Evolutionary conservation across 2,888 invertebrate species (phyloP), one percentile per base, ranked within the genome.

Genomic region (Brachyopa scutellaris): DNA sequence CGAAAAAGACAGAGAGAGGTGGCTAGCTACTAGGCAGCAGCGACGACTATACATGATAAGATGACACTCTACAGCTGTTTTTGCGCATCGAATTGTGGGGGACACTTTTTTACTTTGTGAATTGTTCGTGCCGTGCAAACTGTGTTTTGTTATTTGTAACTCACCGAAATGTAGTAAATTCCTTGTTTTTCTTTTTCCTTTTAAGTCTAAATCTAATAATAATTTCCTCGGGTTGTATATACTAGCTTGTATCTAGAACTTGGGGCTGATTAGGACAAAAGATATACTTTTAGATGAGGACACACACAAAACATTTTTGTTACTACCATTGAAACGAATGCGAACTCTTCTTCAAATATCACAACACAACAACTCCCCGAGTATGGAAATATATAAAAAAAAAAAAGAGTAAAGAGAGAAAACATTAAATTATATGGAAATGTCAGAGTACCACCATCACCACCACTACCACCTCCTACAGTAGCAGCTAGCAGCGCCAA

Each of bases 281-380:
- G 2, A 59, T 7, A 64, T 19, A 38, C 26, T 33, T 61, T 53
- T 19, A 64, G 73, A 64, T 55, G 73, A 62, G 36, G 53, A 55
- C 53, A 42, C 62, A 53, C 62, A 72, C 51, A 36, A 72, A 57
- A 47, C 55, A 64, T 73, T 29, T 47, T 53, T 55, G 53, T 64
- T 62, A 55, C 73, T 47, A 29, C 62, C 53, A 61, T 72, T 53
- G n/a, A 42, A 26, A 21, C 47, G 69, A 59, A 26, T 29, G 40
- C 49, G 57, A 49, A 49, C 61, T 72, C 61, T 62, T 73, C 53
- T 62, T 72, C 62, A 62, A 62, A 55, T 62, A 62, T 73, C 49
- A n/a, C 26, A 26, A 26, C 6, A 26, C 26, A 3, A 55, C 31
- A 73, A 73, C 62, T 62, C 38, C 62, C 33, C 31, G 40, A 26